Percentiles rank a stretch among this genome's conserved stretches.
Evolutionary conservation across 2,888 invertebrate species (phyloP).

Genomic region (Odontothrips loti): DNA sequence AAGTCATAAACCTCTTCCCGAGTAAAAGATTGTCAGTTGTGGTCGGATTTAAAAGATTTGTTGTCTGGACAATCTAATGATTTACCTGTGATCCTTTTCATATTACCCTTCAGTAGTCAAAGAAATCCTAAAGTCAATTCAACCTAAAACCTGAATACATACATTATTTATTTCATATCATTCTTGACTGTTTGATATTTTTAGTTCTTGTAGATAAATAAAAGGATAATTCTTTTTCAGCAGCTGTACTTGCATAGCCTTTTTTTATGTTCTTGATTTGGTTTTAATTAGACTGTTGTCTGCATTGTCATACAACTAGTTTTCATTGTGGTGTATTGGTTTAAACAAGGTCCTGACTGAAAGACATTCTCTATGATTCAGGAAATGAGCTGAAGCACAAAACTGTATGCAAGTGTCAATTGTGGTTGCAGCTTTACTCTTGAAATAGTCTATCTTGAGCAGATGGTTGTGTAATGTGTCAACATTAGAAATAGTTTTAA

Average conservation of each 20-base stretch:
- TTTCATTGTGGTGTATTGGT: background rate
- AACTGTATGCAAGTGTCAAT: background rate
- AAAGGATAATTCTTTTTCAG: background rate
- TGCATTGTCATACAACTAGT: background rate
- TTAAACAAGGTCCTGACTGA: no score
- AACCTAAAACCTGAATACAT: no score
- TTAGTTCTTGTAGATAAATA: background rate
- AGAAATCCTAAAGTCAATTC: no score
- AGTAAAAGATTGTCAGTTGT: no score
- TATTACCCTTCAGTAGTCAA: no score
- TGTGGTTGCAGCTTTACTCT: background rate
- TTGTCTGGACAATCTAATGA: no score
- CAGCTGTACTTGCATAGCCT: background rate
- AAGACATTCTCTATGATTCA: background rate
- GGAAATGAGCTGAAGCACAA: background rate
- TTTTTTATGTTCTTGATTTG: background rate
- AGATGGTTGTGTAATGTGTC: background rate
- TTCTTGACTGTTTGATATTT: background rate
- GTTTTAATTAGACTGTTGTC: background rate
- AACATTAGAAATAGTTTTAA: background rate
- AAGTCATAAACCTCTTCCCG: no score
- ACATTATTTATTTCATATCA: background rate
- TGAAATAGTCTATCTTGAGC: background rate
- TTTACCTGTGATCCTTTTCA: no score
- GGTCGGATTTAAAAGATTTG: no score